Percentiles rank a stretch among this genome's conserved stretches.
These are phyloP conservation scores for Acleris laterana DNA, from an alignment of 2,888 invertebrate genomes.

Conservation along the genomic window DNA sequence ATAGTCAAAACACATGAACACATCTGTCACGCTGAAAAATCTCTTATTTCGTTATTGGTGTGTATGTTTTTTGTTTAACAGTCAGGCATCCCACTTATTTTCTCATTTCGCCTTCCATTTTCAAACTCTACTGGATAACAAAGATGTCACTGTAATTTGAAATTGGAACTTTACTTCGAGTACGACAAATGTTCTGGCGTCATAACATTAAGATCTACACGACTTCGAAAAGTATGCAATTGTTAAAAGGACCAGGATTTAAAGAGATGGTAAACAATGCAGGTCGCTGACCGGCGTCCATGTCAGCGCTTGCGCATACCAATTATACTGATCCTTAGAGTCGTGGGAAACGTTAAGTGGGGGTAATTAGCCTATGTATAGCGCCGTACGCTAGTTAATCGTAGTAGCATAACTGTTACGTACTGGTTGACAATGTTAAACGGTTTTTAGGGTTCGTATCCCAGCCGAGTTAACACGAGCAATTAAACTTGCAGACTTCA, in stretches of 20 bases:
- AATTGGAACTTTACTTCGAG: not conserved
- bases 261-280: conserved; percentile 20
- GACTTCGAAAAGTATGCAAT: too few relatives aligned
- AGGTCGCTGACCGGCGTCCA: conserved; percentile 19
- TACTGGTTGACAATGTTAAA: not conserved
- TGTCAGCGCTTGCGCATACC: conserved; percentile 26
- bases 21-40: too few relatives aligned
- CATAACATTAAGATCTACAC: too few relatives aligned
- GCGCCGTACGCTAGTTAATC: not conserved
- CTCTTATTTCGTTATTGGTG: too few relatives aligned
- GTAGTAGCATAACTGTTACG: not conserved
- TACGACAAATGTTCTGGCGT: too few relatives aligned
- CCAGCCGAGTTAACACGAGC: too few relatives aligned
- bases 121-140: not conserved
- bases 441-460: too few relatives aligned
- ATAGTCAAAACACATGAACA: not conserved
- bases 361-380: conserved; percentile 21
- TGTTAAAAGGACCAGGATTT: not conserved
- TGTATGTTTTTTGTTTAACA: not conserved
- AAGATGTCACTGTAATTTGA: not conserved
- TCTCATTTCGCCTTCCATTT: not conserved
- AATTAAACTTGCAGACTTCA: too few relatives aligned
- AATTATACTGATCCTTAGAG: conserved; percentile 30
- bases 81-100: conserved; percentile 3
- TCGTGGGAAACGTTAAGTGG: conserved; percentile 33